Evolutionary conservation across 92 coral and sea anemone genomes (phyloP).

Genomic region (Paragorgia papillata): DNA sequence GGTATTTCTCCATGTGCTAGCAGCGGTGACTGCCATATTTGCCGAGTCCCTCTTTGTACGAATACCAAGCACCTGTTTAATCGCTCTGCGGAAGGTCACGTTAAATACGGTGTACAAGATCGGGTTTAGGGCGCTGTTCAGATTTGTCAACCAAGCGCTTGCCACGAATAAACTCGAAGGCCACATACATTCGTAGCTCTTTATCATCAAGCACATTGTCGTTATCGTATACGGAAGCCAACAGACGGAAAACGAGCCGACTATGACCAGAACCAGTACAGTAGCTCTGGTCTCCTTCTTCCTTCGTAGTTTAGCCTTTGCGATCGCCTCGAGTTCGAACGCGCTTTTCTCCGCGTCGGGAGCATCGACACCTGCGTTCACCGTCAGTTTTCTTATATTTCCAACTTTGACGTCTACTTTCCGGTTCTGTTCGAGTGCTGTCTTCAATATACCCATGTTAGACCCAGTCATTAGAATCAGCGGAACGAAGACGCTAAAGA

Average conservation of each 20-base stretch:
- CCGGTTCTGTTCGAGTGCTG: conserved; percentile 69
- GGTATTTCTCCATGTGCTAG: no score
- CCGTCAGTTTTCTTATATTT: conserved; percentile 55
- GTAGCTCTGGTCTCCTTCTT: conserved; percentile 78
- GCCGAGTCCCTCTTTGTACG: not conserved
- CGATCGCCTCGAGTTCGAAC: not conserved
- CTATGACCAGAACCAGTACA: conserved; percentile 65
- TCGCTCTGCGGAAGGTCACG: conserved; percentile 71
- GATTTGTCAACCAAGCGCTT: conserved; percentile 84
- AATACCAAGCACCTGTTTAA: conserved; percentile 49
- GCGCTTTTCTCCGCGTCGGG: conserved; percentile 5
- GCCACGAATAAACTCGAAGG: conserved; percentile 53
- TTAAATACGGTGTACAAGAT: conserved; percentile 73
- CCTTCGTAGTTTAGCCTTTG: conserved; percentile 29
- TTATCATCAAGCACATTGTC: conserved; percentile 60
- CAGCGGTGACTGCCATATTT: no score
- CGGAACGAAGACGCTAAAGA: conserved; percentile 61
- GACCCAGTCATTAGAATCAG: conserved; percentile 57
- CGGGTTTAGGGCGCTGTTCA: conserved; percentile 81
- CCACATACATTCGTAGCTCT: conserved; percentile 54
- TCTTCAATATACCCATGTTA: conserved; percentile 58
- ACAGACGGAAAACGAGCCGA: conserved; percentile 70
- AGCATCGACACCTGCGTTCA: conserved; percentile 42
- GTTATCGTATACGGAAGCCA: conserved; percentile 87
- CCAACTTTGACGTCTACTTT: conserved; percentile 69